A percentile compares a stretch with the other conserved stretches of the same genome.
Conservation (phyloP, 2,888 invertebrate species). For the Rhagonycha fulva region DNA sequence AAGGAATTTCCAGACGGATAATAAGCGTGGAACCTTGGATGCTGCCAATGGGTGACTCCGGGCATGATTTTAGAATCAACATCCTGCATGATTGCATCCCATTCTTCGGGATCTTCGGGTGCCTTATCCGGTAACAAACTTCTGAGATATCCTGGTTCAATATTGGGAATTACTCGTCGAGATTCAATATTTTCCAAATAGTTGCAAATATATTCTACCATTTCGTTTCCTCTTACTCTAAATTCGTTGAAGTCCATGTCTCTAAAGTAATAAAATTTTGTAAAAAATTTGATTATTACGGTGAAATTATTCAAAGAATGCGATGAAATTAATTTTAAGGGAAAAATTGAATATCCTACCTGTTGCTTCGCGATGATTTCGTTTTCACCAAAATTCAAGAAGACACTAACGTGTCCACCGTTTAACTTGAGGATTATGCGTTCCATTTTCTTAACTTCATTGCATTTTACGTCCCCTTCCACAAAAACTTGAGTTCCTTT, state of each 20-base stretch:
- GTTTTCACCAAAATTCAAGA: constrained; percentile 19
- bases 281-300: neutral
- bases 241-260: constrained; percentile 87
- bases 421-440: constrained; percentile 31
- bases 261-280: neutral
- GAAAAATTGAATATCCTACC: constrained; percentile 26
- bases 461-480: constrained; percentile 27
- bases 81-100: constrained; percentile 87
- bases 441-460: constrained; percentile 21
- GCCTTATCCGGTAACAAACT: constrained; percentile 79
- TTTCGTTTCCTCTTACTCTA: constrained; percentile 83
- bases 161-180: constrained; percentile 83
- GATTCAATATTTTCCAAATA: constrained; percentile 82
- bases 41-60: constrained; percentile 97
- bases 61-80: constrained; percentile 92
- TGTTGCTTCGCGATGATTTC: constrained; percentile 31
- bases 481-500: constrained; percentile 24
- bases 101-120: constrained; percentile 80
- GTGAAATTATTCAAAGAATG: neutral
- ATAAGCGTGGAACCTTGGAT: constrained; percentile 97
- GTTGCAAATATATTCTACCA: constrained; percentile 93
- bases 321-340: neutral
- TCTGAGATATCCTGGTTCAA: constrained; percentile 88
- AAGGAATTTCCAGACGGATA: constrained; percentile 98
- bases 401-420: constrained; percentile 33